A percentile compares a stretch with the other conserved stretches of the same genome.
Evolutionary conservation across 2,888 invertebrate species (phyloP).

Genomic region (Troilus luridus): DNA sequence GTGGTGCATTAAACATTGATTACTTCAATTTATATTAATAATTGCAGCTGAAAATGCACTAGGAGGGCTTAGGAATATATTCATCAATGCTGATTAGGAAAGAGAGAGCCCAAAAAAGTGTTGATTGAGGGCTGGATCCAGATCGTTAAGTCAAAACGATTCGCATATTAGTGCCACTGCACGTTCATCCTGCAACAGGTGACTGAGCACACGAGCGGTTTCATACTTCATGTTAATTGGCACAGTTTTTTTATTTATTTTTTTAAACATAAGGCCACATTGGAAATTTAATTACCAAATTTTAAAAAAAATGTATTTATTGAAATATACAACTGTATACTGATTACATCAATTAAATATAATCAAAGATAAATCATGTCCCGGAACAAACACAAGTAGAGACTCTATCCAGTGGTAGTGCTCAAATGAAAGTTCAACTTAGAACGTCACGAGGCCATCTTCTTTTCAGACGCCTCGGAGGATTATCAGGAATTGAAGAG

Average conservation of each 20-base stretch:
- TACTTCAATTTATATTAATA: constrained; percentile 28
- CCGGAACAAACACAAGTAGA: no score
- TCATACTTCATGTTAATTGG: constrained; percentile 7
- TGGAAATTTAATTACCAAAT: no score
- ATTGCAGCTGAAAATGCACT: not conserved
- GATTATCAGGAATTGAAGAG: no score
- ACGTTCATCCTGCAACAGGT: constrained; percentile 19
- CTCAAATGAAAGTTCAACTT: no score
- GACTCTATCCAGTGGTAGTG: no score
- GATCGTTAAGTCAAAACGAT: not conserved
- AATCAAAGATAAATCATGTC: no score
- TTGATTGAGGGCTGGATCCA: not conserved
- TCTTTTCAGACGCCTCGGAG: no score
- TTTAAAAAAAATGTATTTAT: no score
- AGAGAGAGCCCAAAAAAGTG: not conserved
- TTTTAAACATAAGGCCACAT: not conserved
- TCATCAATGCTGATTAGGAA: not conserved
- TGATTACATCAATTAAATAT: no score
- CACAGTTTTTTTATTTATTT: not conserved
- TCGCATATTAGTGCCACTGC: not conserved
- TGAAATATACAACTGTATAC: no score
- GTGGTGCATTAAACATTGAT: not conserved
- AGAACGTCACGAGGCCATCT: no score
- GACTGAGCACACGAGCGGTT: not conserved
- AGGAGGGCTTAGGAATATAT: not conserved